Evolutionary conservation across 2,888 invertebrate species (phyloP), one percentile per base, ranked within the genome.

Genomic region (Nomada flava): DNA sequence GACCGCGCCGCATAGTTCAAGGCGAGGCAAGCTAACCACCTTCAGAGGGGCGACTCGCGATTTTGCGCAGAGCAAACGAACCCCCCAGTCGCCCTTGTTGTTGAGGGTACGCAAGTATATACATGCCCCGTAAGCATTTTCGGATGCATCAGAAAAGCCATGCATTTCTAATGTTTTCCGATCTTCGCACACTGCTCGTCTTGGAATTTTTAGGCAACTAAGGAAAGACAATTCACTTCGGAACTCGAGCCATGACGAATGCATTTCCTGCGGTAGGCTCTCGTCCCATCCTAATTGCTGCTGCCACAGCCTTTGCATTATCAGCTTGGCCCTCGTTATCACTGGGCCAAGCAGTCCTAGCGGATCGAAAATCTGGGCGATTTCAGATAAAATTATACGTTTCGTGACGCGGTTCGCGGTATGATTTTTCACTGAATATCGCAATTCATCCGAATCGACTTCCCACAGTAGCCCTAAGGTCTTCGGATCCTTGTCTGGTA

Each of bases 351-450:
- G 2, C 9, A 72, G 15, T 4, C 67, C 77, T 2, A 72, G 29
- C 3, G 77, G 77, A 20, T 77, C 77, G 29, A 52, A 72, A 0
- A 72, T 59, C 15, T 59, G 29, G 0, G 72, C 77, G 1, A 77
- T 65, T 2, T 59, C 44, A 0, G 72, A 65, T 18, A 71, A 11
- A 11, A 72, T 65, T 9, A 15, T 3, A 1, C 72, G 29, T 26
- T 77, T 72, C 1, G 55, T 76, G n/a, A 70, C 18, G 15, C 9
- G 9, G 18, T 42, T 36, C n/a, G 10, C 2, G 13, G 7, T 42
- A 18, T 13, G 18, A 26, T 9, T n/a, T 1, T 44, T 42, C 10
- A 36, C 11, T 0, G 57, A 10, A 15, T 57, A 57, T 11, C 13
- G 15, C 4, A 26, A 5, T 3, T 23, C 5, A 11, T 57, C 57